Percentiles rank a stretch among this genome's conserved stretches.
These are phyloP conservation scores for Geotrupes spiniger DNA, from an alignment of 2,888 invertebrate species.

Conservation along the genomic window DNA sequence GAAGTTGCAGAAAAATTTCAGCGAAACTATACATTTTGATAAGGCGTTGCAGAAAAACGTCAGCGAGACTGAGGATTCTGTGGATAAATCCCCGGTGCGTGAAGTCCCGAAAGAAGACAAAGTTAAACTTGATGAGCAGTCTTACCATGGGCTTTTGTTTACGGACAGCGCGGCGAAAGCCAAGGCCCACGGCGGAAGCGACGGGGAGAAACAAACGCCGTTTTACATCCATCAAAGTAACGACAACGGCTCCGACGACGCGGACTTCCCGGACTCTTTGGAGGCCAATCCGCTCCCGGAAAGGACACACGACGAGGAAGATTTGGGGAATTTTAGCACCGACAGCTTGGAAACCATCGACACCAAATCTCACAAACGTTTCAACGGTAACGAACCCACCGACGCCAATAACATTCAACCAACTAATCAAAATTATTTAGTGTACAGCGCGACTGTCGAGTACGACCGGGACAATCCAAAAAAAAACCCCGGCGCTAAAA, in stretches of 20 bases:
- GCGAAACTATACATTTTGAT: not conserved
- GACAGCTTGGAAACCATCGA: constrained; percentile 18
- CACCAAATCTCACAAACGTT: not conserved
- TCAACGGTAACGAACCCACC: not conserved
- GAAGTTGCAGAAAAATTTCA: not conserved
- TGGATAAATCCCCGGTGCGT: not conserved
- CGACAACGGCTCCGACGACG: not conserved
- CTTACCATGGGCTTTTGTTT: constrained; percentile 14
- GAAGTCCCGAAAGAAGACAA: constrained; percentile 1
- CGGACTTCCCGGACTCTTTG: constrained; percentile 12
- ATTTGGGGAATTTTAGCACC: constrained; percentile 19
- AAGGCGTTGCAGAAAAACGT: not conserved
- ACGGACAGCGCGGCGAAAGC: constrained; percentile 6
- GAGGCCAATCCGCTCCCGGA: not conserved
- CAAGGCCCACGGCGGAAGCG: constrained; percentile 3
- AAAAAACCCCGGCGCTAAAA: not conserved
- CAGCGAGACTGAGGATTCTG: not conserved
- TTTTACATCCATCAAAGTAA: constrained; percentile 15
- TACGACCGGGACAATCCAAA: constrained; percentile 3
- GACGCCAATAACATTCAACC: not conserved
- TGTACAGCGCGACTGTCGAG: constrained; percentile 18
- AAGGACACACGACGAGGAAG: constrained; percentile 12
- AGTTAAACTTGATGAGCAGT: constrained; percentile 12
- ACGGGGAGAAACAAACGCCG: constrained; percentile 4
- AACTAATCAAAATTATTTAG: constrained; percentile 13